phyloP scores from a whole-genome alignment of 2,797 vertebrate species.

The Adelosebastes latens region DNA sequence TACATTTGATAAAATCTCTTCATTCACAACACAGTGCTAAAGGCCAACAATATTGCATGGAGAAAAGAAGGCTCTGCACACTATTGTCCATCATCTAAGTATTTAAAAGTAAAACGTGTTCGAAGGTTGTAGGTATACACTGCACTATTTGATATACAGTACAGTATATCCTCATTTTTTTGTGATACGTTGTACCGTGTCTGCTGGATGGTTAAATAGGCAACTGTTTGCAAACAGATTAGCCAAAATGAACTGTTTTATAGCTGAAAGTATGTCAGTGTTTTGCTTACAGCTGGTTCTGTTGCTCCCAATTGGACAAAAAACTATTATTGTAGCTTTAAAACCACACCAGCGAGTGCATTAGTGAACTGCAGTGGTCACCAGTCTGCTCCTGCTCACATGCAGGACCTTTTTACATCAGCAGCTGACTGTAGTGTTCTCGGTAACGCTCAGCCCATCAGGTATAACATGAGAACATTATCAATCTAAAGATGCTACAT shows the following conservation, averaged over 20 bases:
- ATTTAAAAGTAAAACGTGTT: not conserved
- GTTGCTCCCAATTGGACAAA: not conserved
- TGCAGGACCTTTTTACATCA: not conserved
- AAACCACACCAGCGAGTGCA: not conserved
- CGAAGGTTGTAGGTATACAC: not conserved
- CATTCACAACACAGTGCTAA: not conserved
- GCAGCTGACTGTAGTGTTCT: not conserved
- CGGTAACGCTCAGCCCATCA: conserved; percentile 10
- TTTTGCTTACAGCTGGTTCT: not conserved
- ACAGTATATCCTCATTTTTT: too few relatives aligned
- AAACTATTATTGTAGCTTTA: not conserved
- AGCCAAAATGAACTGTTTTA: too few relatives aligned
- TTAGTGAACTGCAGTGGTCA: not conserved
- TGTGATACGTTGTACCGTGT: too few relatives aligned
- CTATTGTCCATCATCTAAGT: not conserved
- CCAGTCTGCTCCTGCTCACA: not conserved
- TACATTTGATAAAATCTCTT: not conserved
- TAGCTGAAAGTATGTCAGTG: too few relatives aligned
- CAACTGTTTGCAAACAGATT: too few relatives aligned
- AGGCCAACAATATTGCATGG: not conserved
- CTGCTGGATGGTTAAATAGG: too few relatives aligned
- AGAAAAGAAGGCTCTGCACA: not conserved
- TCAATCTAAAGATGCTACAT: conserved; percentile 50
- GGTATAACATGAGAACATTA: conserved; percentile 28
- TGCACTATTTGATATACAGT: too few relatives aligned